Base-by-base conservation (phyloP, 2,888 invertebrate genomes). In the Dione juno region DNA sequence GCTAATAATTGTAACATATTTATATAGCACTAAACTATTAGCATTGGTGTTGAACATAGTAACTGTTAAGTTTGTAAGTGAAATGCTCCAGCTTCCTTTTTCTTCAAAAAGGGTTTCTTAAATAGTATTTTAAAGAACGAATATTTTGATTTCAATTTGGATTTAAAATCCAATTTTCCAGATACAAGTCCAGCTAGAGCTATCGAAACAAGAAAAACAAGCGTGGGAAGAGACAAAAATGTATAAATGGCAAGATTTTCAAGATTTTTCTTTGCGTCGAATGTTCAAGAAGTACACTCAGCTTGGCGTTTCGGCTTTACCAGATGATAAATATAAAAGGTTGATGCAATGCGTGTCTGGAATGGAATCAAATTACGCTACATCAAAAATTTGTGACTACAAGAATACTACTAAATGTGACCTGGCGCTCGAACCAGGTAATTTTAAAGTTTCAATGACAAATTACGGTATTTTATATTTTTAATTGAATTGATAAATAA, bases 311-410 rank as follows among this genome's bases (percentile, higher is more conserved):
- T 94, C 96, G 0, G 97, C 96, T 0, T 87, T 98, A 19, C 94
- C 96, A 0, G 95, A 96, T 77, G 94, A 95, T 16, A 95, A 95
- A 77, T 95, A 94, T 79, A 94, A 94, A 72, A 92, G 94, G 67
- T 90, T 95, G 48, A 94, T 95, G 81, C 94, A 94, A 76, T 93
- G 94, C 0, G 90, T 96, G 1, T 95, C 95, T 0, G 94, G 95
- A 8, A 97, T 97, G 97, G 94, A 96, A 80, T 94, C 95, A 0
- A 95, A 96, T 75, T 97, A 96, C 80, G 95, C 96, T 0, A 97
- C 95, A 13, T 95, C 97, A 0, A 97, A 96, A 84, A 94, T 97
- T 19, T 97, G 97, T 80, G 94, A 95, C n/a, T 96, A 88, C 77
- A 94, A 94, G 50, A 89, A 96, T 75, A 80, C 82, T 0, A 87